A percentile compares a stretch with the other conserved stretches of the same genome.
These are phyloP conservation scores for Colaptes auratus DNA, from an alignment of 2,113 vertebrate species.

Conservation along the genomic window DNA sequence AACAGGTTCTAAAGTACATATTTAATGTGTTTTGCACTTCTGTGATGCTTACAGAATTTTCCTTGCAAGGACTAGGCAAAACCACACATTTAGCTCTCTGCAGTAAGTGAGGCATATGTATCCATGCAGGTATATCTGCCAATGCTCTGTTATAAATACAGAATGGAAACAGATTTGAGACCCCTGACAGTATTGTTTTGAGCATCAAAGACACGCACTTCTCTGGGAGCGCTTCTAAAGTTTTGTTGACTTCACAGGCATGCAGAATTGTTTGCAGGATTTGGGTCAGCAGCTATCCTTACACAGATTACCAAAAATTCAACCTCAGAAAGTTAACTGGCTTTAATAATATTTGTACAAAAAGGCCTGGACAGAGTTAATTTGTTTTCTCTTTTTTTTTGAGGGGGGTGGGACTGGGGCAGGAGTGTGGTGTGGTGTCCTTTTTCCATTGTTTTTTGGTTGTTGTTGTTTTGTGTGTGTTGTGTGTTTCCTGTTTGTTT, in stretches of 20 bases:
- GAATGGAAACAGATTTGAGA: not conserved
- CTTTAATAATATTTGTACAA: not conserved
- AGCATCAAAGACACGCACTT: not conserved
- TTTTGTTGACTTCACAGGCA: not conserved
- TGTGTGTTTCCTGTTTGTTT: not conserved
- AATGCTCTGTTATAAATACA: not conserved
- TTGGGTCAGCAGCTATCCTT: not conserved
- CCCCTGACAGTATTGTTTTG: not conserved
- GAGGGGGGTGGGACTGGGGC: too few relatives aligned
- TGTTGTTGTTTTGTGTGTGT: too few relatives aligned
- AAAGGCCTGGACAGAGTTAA: not conserved
- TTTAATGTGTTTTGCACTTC: not conserved
- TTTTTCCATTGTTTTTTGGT: too few relatives aligned
- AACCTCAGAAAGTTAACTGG: not conserved
- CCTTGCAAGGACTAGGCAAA: not conserved
- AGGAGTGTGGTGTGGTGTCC: too few relatives aligned
- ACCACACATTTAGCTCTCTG: not conserved
- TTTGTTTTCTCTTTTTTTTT: not conserved
- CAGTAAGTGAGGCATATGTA: not conserved
- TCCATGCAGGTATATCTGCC: not conserved
- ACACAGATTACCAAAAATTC: not conserved
- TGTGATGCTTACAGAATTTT: not conserved
- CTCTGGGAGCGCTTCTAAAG: not conserved
- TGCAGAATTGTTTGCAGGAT: not conserved
- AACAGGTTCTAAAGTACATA: not conserved